These are phyloP conservation scores for Lasioglossum lativentre DNA, from an alignment of 2,888 invertebrate species.

Conservation along the genomic window DNA sequence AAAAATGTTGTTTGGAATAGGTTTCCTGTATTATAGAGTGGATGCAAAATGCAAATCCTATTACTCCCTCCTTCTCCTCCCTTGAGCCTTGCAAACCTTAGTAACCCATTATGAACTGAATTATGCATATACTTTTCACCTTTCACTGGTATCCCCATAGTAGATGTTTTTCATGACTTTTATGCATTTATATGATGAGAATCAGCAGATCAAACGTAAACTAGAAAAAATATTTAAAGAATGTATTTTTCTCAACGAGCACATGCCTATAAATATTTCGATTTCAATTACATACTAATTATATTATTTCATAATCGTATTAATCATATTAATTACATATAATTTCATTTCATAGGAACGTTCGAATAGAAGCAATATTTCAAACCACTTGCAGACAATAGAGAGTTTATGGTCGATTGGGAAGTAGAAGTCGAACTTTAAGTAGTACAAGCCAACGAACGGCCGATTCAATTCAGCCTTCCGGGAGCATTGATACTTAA, in stretches of 20 bases:
- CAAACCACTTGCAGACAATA: background rate
- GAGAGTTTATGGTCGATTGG: background rate
- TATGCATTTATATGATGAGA: background rate
- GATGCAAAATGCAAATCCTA: background rate
- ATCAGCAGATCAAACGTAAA: no score
- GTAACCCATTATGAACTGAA: background rate
- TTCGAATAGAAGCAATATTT: background rate
- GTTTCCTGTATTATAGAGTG: background rate
- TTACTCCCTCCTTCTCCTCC: background rate
- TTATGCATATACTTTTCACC: background rate
- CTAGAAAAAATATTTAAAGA: no score
- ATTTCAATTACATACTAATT: no score
- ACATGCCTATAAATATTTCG: no score
- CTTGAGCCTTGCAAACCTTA: background rate
- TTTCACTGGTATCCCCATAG: background rate
- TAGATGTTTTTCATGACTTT: background rate
- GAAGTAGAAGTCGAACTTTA: background rate
- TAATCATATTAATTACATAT: no score
- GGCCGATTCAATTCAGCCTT: background rate
- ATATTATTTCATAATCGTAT: no score
- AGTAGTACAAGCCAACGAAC: conserved; percentile 2
- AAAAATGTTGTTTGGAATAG: background rate
- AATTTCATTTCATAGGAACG: background rate
- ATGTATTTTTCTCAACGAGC: no score
- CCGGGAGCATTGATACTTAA: conserved; percentile 1